Base-by-base conservation (phyloP, 2,888 invertebrate species). In the Lysandra bellargus region DNA sequence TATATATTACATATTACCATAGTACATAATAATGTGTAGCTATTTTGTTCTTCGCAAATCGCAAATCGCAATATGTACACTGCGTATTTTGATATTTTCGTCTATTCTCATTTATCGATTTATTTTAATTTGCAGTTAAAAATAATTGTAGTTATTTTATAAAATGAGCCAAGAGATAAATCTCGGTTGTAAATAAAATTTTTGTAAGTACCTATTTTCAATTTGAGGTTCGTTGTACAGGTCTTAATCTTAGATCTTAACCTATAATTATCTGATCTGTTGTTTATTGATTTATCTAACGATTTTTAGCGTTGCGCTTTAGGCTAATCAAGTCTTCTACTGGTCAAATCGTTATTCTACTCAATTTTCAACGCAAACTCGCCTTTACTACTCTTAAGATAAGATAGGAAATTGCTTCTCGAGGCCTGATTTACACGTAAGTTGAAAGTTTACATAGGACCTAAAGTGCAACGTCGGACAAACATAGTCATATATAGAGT, bases 251-350 rank as follows among this genome's bases (percentile, higher is more conserved):
- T 69, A 69, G 69, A 69, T 69, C 33, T 4, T 12, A 69, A 69
- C 69, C 69, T 17, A 37, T 69, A 69, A 69, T 69, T 69, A 69
- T 69, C 69, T 69, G 69, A 69, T 69, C 69, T 17, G 1, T 37
- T 30, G 64, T 37, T 33, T 17, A 69, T 14, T 14, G 69, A 60
- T 78, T 78, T 78, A 60, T 64, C n/a, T 88, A 85, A 86, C 89
- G 87, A 87, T 87, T 88, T 57, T 90, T 88, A 89, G 88, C 87
- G 88, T 89, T 88, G 90, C 92, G 91, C 93, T 89, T 83, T 82
- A 84, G 89, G 93, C 93, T 92, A 90, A 92, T 92, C 93, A 92
- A 92, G 88, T 93, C 92, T 93, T 92, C 93, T 90, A 92, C 89
- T 90, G 88, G 89, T 90, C 89, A 89, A 91, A 90, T 88, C 87